Conservation (phyloP, 2,113 vertebrate species). For the Ranitomeya variabilis region DNA sequence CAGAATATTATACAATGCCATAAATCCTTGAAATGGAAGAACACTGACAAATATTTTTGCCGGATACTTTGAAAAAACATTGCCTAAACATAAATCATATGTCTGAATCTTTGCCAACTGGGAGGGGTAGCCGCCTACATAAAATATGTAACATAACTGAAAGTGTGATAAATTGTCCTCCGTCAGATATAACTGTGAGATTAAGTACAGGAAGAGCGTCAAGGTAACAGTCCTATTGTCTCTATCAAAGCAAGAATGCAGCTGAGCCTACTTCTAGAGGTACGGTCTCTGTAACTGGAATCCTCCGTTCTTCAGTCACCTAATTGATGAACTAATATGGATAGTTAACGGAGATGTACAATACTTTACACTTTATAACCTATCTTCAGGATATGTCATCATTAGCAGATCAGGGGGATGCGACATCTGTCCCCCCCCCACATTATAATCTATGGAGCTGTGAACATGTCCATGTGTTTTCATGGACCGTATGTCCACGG, state of each 20-base stretch:
- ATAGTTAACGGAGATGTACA: too few species aligned
- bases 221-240: background rate
- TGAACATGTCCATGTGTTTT: too few species aligned
- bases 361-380: too few species aligned
- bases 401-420: too few species aligned
- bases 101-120: constrained; percentile 1
- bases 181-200: background rate
- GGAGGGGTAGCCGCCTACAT: constrained; percentile 16
- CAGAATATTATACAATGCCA: constrained; percentile 7
- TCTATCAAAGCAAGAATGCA: background rate
- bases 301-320: background rate
- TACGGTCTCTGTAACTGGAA: background rate
- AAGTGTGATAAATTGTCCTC: background rate
- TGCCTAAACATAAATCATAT: constrained; percentile 22
- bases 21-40: constrained; percentile 26
- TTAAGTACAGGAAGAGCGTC: background rate
- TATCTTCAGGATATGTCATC: too few species aligned
- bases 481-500: too few species aligned
- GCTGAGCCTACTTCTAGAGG: background rate
- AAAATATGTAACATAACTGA: constrained; percentile 7
- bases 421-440: too few species aligned
- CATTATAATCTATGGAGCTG: too few species aligned
- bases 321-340: too few species aligned
- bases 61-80: constrained; percentile 18
- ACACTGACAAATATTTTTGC: constrained; percentile 32